phyloP scores from a whole-genome alignment of 2,888 invertebrate species.

The Julus scandinavius region DNA sequence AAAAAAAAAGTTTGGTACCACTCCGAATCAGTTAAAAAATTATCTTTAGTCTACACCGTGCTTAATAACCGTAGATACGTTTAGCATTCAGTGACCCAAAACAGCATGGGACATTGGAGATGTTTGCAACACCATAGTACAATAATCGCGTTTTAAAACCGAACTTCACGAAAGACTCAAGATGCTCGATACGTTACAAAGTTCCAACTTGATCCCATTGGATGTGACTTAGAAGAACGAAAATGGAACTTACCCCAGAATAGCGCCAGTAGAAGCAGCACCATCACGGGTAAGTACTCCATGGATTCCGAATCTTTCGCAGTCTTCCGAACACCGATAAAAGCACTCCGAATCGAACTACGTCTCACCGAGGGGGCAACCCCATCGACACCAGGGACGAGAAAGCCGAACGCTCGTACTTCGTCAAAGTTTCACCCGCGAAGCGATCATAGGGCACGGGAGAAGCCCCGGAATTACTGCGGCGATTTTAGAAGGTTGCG shows the following conservation, averaged over 20 bases:
- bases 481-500: not conserved
- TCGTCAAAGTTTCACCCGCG: slow-evolving; percentile 11
- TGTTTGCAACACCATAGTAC: too few relatives aligned
- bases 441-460: not conserved
- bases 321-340: slow-evolving; percentile 34
- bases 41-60: too few relatives aligned
- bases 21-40: too few relatives aligned
- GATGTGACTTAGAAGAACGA: not conserved
- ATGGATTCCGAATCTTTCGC: not conserved
- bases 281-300: not conserved
- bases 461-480: not conserved
- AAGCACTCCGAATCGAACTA: not conserved
- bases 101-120: too few relatives aligned
- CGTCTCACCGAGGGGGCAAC: not conserved
- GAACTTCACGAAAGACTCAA: too few relatives aligned
- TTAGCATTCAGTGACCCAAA: too few relatives aligned
- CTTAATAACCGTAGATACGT: too few relatives aligned
- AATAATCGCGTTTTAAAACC: too few relatives aligned
- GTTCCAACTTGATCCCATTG: too few relatives aligned
- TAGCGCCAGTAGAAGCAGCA: not conserved
- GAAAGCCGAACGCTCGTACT: not conserved
- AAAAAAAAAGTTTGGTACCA: too few relatives aligned
- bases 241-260: not conserved
- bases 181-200: too few relatives aligned
- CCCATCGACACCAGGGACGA: not conserved